Base-by-base conservation (phyloP, 2,797 vertebrate species). In the Alosa sapidissima region DNA sequence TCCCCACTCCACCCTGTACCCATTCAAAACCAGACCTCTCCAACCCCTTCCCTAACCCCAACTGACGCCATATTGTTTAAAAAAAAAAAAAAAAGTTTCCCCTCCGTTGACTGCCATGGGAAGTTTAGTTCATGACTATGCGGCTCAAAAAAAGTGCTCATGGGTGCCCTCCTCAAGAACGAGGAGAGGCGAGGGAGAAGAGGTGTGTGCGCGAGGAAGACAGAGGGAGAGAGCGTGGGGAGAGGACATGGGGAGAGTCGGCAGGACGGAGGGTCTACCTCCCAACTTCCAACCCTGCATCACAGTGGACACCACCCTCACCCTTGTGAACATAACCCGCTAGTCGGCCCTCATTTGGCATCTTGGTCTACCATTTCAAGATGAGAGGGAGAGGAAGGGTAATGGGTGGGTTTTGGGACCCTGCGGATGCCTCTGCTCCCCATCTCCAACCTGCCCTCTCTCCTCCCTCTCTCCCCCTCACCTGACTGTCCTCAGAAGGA, bases 401-500 rank as follows among this genome's bases (percentile, higher is more conserved):
- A 78, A 36, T 1, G 16, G 36, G 14, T 78, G 41, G 72, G 36
- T 47, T 78, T 78, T 45, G 9, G 41, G 41, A 47, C 16, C 58
- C 72, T 45, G 16, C 72, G 41, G 72, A 78, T 14, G 36, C 41
- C 72, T 78, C 41, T 78, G 41, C 72, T 78, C 68, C 68, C 16
- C 36, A 45, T 8, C 72, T 78, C 72, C 36, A 45, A 16, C 72
- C 83, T 87, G 36, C 24, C 36, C 88, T 86, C 88, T 87, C 9
- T 9, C 88, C 81, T 84, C 86, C 82, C 78, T 85, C 89, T 91
- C 89, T 91, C 89, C 84, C 88, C 88, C 87, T 92, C 90, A 90
- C 91, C 91, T 90, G 52, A 81, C 83, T 82, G 84, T 84, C 85
- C 85, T 83, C 86, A 85, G 65, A 90, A 87, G 93, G 93, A 94